These are phyloP conservation scores for Stichopus horrens DNA, from an alignment of 53 echinoderm and acorn worm species.

Conservation along the genomic window DNA sequence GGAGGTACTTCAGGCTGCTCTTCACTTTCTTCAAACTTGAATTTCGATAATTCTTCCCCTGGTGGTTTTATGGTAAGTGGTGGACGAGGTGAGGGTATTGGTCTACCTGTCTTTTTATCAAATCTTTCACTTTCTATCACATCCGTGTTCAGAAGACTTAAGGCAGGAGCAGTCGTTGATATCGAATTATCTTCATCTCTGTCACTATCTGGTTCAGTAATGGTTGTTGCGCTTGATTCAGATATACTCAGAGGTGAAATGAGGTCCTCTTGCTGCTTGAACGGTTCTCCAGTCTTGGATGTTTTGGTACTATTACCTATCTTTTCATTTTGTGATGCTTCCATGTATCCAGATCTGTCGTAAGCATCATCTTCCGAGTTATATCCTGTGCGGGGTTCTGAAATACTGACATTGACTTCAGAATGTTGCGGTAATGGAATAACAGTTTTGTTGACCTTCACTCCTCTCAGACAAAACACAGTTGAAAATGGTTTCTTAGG, in stretches of 20 bases:
- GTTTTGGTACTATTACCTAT: neutral
- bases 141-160: neutral
- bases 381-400: no score
- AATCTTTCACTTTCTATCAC: slow-evolving; percentile 31
- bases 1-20: slow-evolving; percentile 19
- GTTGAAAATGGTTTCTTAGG: slow-evolving; percentile 43
- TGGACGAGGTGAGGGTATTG: slow-evolving; percentile 32
- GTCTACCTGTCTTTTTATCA: neutral
- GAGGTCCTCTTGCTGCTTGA: neutral
- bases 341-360: no score
- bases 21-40: neutral
- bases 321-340: no score
- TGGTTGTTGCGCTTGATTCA: slow-evolving; percentile 23
- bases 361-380: no score
- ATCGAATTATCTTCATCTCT: neutral
- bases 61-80: slow-evolving; percentile 20
- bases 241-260: slow-evolving; percentile 47
- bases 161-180: neutral
- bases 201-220: slow-evolving; percentile 27
- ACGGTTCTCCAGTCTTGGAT: neutral
- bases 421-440: slow-evolving; percentile 26
- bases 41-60: neutral
- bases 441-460: slow-evolving; percentile 16
- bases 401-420: neutral
- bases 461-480: slow-evolving; percentile 40